Evolutionary conservation across 2,113 vertebrate genomes (phyloP).

Genomic region (Xiphophorus maculatus): DNA sequence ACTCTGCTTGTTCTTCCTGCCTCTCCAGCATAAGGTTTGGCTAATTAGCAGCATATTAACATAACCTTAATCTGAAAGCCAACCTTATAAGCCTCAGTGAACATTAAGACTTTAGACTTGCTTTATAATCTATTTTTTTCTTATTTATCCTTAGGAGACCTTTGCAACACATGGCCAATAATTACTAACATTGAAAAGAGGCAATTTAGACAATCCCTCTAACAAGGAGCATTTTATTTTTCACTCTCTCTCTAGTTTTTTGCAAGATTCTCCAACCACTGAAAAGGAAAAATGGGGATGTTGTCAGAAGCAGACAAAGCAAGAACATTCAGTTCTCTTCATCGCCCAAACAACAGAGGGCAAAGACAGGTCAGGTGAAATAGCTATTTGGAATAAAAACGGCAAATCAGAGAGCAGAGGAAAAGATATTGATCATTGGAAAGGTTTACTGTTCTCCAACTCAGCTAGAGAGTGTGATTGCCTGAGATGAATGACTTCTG

Average conservation of each 20-base stretch:
- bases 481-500: constrained; percentile 45
- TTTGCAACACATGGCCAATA: background rate
- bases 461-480: constrained; percentile 31
- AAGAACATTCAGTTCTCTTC: background rate
- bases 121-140: background rate
- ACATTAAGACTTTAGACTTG: background rate
- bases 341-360: constrained; percentile 10
- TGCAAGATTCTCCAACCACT: background rate
- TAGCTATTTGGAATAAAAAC: constrained; percentile 14
- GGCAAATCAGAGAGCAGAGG: constrained; percentile 14
- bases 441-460: constrained; percentile 13
- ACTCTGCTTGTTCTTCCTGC: too few relatives aligned
- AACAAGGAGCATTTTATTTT: background rate
- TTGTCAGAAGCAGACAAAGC: constrained; percentile 1
- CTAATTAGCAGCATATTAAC: background rate
- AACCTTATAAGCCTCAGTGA: background rate
- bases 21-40: too few relatives aligned
- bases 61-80: background rate
- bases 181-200: constrained; percentile 11
- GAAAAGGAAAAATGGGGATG: background rate
- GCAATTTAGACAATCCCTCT: constrained; percentile 1
- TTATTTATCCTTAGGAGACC: background rate
- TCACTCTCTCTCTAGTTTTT: background rate
- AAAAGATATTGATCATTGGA: constrained; percentile 20
- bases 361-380: constrained; percentile 18